These are phyloP conservation scores for Ataeniobius toweri DNA, from an alignment of 2,797 vertebrate species.

Conservation along the genomic window DNA sequence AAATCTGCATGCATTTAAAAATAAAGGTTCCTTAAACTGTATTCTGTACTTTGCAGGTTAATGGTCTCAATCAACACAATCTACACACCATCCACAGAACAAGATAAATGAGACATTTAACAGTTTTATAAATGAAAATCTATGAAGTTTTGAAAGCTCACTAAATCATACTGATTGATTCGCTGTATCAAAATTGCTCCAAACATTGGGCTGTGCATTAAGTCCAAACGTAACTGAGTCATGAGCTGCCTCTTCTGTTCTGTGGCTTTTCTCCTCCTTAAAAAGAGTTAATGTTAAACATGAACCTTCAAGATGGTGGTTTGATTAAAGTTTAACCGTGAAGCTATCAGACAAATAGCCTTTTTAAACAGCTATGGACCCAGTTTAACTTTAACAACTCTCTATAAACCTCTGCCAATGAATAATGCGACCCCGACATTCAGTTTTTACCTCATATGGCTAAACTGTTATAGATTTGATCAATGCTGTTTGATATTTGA, in stretches of 20 bases:
- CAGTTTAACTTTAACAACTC: constrained; percentile 1
- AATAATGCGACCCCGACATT: background rate
- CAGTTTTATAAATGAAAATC: background rate
- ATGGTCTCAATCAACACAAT: background rate
- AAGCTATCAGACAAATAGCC: background rate
- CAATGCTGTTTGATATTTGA: background rate
- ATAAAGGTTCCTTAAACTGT: background rate
- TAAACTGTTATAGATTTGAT: too few relatives aligned
- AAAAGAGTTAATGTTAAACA: background rate
- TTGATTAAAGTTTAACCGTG: constrained; percentile 5
- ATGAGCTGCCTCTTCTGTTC: background rate
- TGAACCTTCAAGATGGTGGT: background rate
- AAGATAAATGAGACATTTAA: background rate
- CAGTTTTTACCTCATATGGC: background rate
- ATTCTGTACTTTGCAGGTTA: background rate
- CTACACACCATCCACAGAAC: background rate
- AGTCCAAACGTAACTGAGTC: background rate
- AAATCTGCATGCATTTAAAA: background rate
- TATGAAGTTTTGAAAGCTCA: background rate
- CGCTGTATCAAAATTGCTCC: background rate
- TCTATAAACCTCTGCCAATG: background rate
- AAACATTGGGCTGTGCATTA: background rate
- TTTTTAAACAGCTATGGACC: background rate
- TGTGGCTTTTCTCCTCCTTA: background rate
- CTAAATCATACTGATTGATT: background rate